Conservation (phyloP, 2,888 invertebrate species). For the Epinotia brunnichana region DNA sequence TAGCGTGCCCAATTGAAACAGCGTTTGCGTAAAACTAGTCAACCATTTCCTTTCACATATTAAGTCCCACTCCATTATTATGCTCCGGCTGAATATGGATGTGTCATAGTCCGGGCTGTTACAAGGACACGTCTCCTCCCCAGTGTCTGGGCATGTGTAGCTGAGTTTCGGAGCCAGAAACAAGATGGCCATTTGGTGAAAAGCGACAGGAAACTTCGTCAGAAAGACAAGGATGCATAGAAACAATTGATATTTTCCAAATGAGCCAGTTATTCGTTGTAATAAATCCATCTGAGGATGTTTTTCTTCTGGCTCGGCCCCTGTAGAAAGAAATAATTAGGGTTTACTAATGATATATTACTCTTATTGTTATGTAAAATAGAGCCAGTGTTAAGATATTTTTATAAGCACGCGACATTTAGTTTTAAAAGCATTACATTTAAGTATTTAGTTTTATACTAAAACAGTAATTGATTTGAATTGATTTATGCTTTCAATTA, state of each 20-base stretch:
- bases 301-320: constrained; percentile 48
- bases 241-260: constrained; percentile 80
- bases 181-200: constrained; percentile 80
- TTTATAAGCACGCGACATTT: no score
- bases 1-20: constrained; percentile 90
- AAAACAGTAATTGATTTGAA: no score
- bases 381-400: no score
- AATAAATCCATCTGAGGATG: constrained; percentile 62
- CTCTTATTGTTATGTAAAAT: neutral
- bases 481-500: no score
- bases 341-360: neutral
- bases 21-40: constrained; percentile 87
- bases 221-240: constrained; percentile 71
- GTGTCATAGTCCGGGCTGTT: constrained; percentile 84
- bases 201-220: constrained; percentile 77
- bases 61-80: constrained; percentile 89
- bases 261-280: constrained; percentile 74
- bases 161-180: constrained; percentile 75
- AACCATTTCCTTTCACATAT: constrained; percentile 87
- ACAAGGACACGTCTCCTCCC: constrained; percentile 81
- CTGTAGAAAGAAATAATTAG: constrained; percentile 47
- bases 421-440: no score
- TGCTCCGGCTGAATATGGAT: constrained; percentile 87
- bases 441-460: no score
- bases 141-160: constrained; percentile 60